A percentile compares a stretch with the other conserved stretches of the same genome.
These are phyloP conservation scores for Perizoma affinitatum DNA, from an alignment of 2,888 invertebrate genomes.

Conservation along the genomic window DNA sequence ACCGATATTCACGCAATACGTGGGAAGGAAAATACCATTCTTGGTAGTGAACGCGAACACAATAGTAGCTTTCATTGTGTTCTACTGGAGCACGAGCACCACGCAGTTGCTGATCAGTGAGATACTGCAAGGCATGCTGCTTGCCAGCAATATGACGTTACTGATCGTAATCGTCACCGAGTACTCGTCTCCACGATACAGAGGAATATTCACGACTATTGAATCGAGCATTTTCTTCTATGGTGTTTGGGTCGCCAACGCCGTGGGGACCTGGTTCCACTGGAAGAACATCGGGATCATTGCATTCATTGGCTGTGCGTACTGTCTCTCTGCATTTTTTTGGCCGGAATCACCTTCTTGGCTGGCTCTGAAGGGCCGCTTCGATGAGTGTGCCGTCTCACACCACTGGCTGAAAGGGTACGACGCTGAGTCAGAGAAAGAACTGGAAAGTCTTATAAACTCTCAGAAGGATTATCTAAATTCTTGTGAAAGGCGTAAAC, in stretches of 20 bases:
- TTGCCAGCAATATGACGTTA: conserved; percentile 53
- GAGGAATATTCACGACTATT: conserved; percentile 57
- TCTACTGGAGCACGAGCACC: conserved; percentile 52
- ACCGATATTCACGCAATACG: conserved; percentile 46
- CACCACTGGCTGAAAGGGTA: conserved; percentile 56
- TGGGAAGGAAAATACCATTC: conserved; percentile 53
- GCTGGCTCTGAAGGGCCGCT: conserved; percentile 57
- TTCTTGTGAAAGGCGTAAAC: conserved; percentile 31
- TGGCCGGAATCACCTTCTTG: conserved; percentile 61
- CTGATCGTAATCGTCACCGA: conserved; percentile 54
- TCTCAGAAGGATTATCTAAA: conserved; percentile 47
- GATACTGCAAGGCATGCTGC: conserved; percentile 50
- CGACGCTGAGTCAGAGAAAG: conserved; percentile 46
- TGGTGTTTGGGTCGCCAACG: conserved; percentile 61
- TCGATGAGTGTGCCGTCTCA: conserved; percentile 51
- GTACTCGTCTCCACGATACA: conserved; percentile 54
- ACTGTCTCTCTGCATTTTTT: conserved; percentile 46
- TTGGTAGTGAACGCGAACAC: conserved; percentile 45
- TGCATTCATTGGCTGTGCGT: conserved; percentile 43
- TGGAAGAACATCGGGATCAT: conserved; percentile 56
- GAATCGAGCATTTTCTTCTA: conserved; percentile 58
- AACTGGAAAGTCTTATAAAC: conserved; percentile 49
- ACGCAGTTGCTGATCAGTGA: conserved; percentile 52
- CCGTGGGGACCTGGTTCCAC: conserved; percentile 55
- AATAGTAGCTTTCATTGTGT: conserved; percentile 48